Percentiles rank a stretch among this genome's conserved stretches.
phyloP scores from a whole-genome alignment of 2,888 invertebrate genomes.

The Embidobia sp. region DNA sequence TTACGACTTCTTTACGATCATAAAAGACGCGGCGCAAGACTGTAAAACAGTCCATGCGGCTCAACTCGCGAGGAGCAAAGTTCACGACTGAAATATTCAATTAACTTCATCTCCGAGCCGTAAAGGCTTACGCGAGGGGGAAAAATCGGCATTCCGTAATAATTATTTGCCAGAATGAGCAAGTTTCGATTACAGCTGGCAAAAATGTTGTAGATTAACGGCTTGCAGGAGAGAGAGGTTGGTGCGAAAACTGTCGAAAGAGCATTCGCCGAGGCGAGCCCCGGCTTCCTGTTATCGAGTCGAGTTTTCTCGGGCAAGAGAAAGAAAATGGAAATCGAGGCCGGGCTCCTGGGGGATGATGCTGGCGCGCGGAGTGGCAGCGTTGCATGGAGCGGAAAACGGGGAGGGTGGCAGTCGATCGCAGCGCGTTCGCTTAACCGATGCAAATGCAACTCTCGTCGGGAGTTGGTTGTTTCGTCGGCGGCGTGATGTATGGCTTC shows the following conservation, averaged over 20 bases:
- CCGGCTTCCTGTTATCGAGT: slow-evolving; percentile 74
- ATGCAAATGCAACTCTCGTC: slow-evolving; percentile 80
- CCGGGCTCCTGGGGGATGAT: slow-evolving; percentile 67
- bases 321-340: slow-evolving; percentile 77
- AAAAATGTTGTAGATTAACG: slow-evolving; percentile 31
- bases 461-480: slow-evolving; percentile 79
- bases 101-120: slow-evolving; percentile 24
- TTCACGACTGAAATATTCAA: slow-evolving; percentile 32
- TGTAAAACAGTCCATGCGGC: slow-evolving; percentile 51
- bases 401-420: slow-evolving; percentile 70
- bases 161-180: too few species aligned
- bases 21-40: slow-evolving; percentile 66
- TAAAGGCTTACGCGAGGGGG: too few species aligned
- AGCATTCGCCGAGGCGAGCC: slow-evolving; percentile 10
- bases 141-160: too few species aligned
- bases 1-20: slow-evolving; percentile 72
- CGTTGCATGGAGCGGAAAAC: slow-evolving; percentile 30
- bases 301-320: slow-evolving; percentile 69
- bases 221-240: slow-evolving; percentile 15
- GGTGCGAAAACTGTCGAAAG: slow-evolving; percentile 10
- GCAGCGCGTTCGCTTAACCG: slow-evolving; percentile 72
- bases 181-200: too few species aligned
- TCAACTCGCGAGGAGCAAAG: slow-evolving; percentile 16
- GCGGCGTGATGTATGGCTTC: slow-evolving; percentile 75
- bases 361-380: slow-evolving; percentile 55